Conservation (phyloP, 2,797 vertebrate genomes). For the Rallus crepitans region DNA sequence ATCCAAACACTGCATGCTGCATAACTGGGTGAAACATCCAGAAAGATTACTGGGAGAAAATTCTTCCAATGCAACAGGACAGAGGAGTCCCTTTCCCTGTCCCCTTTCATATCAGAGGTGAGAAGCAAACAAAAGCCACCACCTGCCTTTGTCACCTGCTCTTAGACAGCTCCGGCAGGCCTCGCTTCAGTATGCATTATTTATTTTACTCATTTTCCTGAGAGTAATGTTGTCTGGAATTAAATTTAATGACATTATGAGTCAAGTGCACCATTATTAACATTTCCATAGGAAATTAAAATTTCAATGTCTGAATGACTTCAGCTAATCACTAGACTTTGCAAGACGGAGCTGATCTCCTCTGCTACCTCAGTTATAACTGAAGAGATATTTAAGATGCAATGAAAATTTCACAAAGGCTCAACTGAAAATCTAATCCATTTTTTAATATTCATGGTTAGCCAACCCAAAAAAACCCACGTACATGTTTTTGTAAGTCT, state of each 20-base stretch:
- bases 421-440: not conserved
- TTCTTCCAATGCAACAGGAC: not conserved
- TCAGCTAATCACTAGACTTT: constrained; percentile 26
- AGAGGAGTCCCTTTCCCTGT: not conserved
- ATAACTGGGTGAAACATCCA: not conserved
- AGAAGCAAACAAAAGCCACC: not conserved
- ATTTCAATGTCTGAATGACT: constrained; percentile 59
- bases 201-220: constrained; percentile 46
- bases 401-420: constrained; percentile 39
- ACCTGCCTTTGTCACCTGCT: not conserved
- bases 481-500: not conserved
- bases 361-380: not conserved
- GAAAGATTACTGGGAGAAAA: not conserved
- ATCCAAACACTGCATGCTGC: not conserved
- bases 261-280: constrained; percentile 61
- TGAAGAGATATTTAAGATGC: not conserved
- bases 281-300: constrained; percentile 69
- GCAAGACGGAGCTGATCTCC: not conserved
- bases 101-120: not conserved
- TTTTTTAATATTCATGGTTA: not conserved
- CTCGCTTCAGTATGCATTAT: not conserved
- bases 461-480: not conserved
- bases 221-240: constrained; percentile 37
- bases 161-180: not conserved
- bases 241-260: constrained; percentile 58